Evolutionary conservation across 30 jellyfish, hydroid and myxozoan genomes (phyloP).

Genomic region (Pelagia noctiluca): DNA sequence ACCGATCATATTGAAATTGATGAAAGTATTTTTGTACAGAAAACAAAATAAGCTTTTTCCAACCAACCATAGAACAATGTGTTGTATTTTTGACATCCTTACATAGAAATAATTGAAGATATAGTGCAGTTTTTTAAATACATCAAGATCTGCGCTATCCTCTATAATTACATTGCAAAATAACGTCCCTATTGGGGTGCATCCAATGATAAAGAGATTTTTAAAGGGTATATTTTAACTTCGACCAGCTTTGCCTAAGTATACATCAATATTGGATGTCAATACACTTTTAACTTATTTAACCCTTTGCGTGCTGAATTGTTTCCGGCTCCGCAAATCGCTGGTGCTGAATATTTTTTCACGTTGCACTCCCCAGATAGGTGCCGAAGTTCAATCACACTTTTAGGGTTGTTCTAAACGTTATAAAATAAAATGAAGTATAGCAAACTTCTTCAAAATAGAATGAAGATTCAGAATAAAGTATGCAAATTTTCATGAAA

Average conservation of each 20-base stretch:
- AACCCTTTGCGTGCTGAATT: too few species aligned
- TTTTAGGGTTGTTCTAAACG: too few species aligned
- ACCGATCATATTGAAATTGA: background rate
- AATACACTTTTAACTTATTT: background rate
- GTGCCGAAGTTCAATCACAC: too few species aligned
- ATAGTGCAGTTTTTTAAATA: background rate
- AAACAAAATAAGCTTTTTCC: background rate
- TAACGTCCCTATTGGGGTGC: background rate
- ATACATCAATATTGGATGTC: background rate
- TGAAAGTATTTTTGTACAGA: background rate
- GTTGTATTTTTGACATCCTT: background rate
- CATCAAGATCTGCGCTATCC: conserved; percentile 8
- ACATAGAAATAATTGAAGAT: background rate
- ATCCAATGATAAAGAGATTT: background rate
- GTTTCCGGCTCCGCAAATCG: too few species aligned
- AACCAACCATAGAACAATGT: background rate
- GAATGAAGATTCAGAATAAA: too few species aligned
- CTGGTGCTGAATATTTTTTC: too few species aligned
- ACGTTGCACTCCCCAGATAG: too few species aligned
- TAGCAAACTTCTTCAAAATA: too few species aligned
- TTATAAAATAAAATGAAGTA: too few species aligned
- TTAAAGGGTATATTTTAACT: background rate
- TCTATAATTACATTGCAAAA: background rate
- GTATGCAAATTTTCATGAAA: too few species aligned
- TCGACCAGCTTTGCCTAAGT: background rate